Evolutionary conservation across 2,888 invertebrate genomes (phyloP).

Genomic region (Tiliacea citrago): DNA sequence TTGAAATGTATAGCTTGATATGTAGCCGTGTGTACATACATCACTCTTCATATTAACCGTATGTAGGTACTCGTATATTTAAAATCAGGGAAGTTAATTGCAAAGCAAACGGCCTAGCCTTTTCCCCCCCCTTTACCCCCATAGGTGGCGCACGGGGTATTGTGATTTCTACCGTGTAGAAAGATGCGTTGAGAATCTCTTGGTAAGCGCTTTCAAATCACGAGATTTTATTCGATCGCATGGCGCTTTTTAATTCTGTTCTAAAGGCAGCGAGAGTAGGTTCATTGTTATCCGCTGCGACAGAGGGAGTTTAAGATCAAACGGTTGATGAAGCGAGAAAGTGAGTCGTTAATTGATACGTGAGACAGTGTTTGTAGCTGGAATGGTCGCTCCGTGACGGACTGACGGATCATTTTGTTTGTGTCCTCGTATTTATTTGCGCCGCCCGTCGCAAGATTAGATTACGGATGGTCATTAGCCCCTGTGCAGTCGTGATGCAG

Average conservation of each 20-base stretch:
- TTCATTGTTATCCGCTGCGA: conserved; percentile 35
- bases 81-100: too few species aligned
- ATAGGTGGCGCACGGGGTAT: conserved; percentile 12
- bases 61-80: too few species aligned
- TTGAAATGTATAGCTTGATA: too few species aligned
- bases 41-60: too few species aligned
- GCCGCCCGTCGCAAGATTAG: conserved; percentile 80
- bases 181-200: conserved; percentile 32
- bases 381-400: conserved; percentile 59
- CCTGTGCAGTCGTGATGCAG: conserved; percentile 75
- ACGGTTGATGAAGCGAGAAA: conserved; percentile 54
- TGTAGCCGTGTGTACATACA: not conserved
- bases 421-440: conserved; percentile 72
- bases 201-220: conserved; percentile 29
- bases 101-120: too few species aligned
- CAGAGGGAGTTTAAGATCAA: conserved; percentile 39
- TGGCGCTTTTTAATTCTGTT: conserved; percentile 18
- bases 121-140: too few species aligned
- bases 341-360: conserved; percentile 59
- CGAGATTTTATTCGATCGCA: conserved; percentile 20
- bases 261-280: conserved; percentile 4
- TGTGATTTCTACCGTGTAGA: conserved; percentile 33
- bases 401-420: conserved; percentile 68
- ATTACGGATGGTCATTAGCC: conserved; percentile 87
- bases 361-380: conserved; percentile 52